Base-by-base conservation (phyloP, 2,888 invertebrate genomes). In the Cistogaster globosa region DNA sequence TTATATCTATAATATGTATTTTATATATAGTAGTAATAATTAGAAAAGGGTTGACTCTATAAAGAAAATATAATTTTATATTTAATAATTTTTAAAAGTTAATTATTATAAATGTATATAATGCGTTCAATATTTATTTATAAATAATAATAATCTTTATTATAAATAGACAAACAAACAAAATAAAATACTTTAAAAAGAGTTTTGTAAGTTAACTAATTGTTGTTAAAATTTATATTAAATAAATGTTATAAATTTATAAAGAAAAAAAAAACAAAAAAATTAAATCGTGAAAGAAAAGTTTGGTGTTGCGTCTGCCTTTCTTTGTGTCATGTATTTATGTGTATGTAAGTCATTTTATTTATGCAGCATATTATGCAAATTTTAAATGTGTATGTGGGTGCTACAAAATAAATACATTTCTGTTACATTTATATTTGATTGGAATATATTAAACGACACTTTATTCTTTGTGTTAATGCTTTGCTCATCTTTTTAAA, bases 1-100 rank as follows among this genome's bases (percentile, higher is more conserved):
- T 26, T 76, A 36, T 53, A 42, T 26, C 87, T 90, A 87, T 88
- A 32, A 78, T 87, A 87, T 88, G 87, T 86, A 87, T 85, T 75
- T 76, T 36, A 63, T 72, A 48, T 87, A 80, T 87, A 88, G n/a
- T 53, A 87, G 12, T 88, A 88, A 86, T 68, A 55, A 55, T 26
- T 42, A 53, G 20, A 86, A 86, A 86, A 87, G 69, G 58, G n/a
- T 26, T 82, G 72, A 69, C 74, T 72, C 82, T 84, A 85, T 76
- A 84, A 82, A 79, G 63, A 53, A 84, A 87, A 77, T 12, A 89
- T 86, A 88, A 12, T 42, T 71, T 32, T 89, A 55, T 42, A 79
- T 88, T 88, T 87, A 82, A 88, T 88, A 87, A 77, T 58, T 84
- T 87, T 83, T 86, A 87, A 88, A 86, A 87, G 86, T 18, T 88